These are phyloP conservation scores for Caretta caretta DNA, from an alignment of 2,113 vertebrate species.

Conservation along the genomic window DNA sequence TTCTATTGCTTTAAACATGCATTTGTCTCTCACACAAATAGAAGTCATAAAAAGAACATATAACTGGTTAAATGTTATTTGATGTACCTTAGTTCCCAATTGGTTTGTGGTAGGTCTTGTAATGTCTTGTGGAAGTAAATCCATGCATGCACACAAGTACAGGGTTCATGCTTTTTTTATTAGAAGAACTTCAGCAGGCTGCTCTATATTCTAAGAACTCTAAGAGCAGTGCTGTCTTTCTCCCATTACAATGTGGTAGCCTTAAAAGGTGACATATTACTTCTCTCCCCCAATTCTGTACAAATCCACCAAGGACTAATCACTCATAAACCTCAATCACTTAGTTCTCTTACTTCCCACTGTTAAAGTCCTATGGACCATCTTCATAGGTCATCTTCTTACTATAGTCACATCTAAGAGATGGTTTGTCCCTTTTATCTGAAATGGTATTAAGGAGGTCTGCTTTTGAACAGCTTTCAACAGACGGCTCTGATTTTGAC, in stretches of 20 bases:
- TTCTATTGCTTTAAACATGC: slow-evolving; percentile 72
- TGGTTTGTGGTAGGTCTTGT: slow-evolving; percentile 63
- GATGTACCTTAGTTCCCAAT: slow-evolving; percentile 67
- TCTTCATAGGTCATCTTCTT: slow-evolving; percentile 69
- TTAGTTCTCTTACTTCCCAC: slow-evolving; percentile 66
- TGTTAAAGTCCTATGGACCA: slow-evolving; percentile 69
- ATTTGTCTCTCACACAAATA: slow-evolving; percentile 76
- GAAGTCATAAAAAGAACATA: slow-evolving; percentile 77
- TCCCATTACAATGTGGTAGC: slow-evolving; percentile 6
- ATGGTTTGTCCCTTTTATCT: slow-evolving; percentile 65
- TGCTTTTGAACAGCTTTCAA: slow-evolving; percentile 73
- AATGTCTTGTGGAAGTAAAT: slow-evolving; percentile 71
- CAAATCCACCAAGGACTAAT: slow-evolving; percentile 50
- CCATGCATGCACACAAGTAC: slow-evolving; percentile 63
- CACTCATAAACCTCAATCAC: slow-evolving; percentile 71
- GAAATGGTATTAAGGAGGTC: slow-evolving; percentile 65
- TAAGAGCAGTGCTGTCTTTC: slow-evolving; percentile 71
- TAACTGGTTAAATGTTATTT: slow-evolving; percentile 75
- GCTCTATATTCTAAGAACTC: slow-evolving; percentile 66
- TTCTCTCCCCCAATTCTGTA: slow-evolving; percentile 62
- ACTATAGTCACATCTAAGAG: slow-evolving; percentile 69
- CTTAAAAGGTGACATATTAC: slow-evolving; percentile 14
- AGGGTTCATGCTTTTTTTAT: slow-evolving; percentile 67
- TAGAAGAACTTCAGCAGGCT: slow-evolving; percentile 59
- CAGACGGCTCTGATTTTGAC: slow-evolving; percentile 64